phyloP scores from a whole-genome alignment of 2,797 vertebrate species.

The Rhinatrema bivittatum region DNA sequence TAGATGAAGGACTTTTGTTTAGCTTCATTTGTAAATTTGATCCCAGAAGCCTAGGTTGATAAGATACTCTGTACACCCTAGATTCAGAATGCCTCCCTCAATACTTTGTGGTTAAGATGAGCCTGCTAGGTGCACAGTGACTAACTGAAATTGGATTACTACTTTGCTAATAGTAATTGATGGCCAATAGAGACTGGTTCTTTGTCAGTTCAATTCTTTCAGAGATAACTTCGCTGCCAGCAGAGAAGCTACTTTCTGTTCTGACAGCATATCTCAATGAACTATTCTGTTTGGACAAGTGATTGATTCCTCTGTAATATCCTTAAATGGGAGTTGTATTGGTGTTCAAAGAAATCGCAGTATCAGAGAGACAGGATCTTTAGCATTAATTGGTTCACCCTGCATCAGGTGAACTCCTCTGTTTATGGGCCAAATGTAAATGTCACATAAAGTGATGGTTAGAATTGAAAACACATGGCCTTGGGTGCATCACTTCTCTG shows the following conservation, averaged over 20 bases:
- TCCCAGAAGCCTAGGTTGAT: too few species aligned
- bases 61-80: too few species aligned
- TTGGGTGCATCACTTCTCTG: background rate
- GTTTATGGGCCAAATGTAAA: conserved; percentile 65
- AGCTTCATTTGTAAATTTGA: too few species aligned
- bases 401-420: conserved; percentile 76
- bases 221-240: conserved; percentile 36
- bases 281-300: conserved; percentile 56
- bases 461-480: conserved; percentile 26
- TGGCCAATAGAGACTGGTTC: conserved; percentile 55
- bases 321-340: conserved; percentile 70
- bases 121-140: background rate
- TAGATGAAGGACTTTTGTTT: too few species aligned
- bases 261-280: conserved; percentile 35
- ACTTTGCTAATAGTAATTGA: conserved; percentile 45
- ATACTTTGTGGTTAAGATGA: too few species aligned
- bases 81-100: too few species aligned
- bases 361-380: conserved; percentile 57
- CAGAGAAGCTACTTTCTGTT: conserved; percentile 36
- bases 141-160: conserved; percentile 3
- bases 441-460: conserved; percentile 72
- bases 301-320: conserved; percentile 77
- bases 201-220: conserved; percentile 68
- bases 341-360: conserved; percentile 27
- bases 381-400: conserved; percentile 66